Base-by-base conservation (phyloP, 2,888 invertebrate species). In the Chalcis sispes region DNA sequence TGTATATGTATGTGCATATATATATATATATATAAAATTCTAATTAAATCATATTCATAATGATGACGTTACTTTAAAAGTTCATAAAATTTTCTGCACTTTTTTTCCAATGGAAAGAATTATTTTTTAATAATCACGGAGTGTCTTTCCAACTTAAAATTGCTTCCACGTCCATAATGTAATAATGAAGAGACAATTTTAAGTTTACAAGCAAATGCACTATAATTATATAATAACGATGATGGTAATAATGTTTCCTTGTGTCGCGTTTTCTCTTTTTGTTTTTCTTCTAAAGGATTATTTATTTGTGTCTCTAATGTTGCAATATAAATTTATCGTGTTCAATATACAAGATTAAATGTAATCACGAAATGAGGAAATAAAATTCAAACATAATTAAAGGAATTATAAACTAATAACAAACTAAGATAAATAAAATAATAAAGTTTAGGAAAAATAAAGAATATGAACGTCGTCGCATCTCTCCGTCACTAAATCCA, bases 331-430 rank as follows among this genome's bases (percentile, higher is more conserved):
- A 54, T 64, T 61, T 62, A 50, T 69, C 59, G 72, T 77, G 64
- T 77, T 69, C 72, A 64, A 36, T 69, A 54, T 70, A 64, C 48
- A 67, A 64, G 25, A 75, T 72, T 56, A 54, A 62, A 76, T 76
- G 13, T 76, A 67, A 48, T 25, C 67, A 72, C 20, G 42, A 13
- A 69, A 67, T n/a, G 29, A 27, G 20, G 52, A 64, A 32, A 61
- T 4, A 71, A 72, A 76, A 7, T 58, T 69, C 27, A 59, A 48
- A 27, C 25, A 25, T 64, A 59, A 66, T 52, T 64, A 66, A 54
- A 29, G 15, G 48, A 72, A 76, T 54, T 10, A 58, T 64, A 48
- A 58, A 54, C 8, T n/a, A 70, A 67, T 20, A 42, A 46, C 59
- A 29, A 20, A 20, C 42, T 65, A 65, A 71, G 52, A 23, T 32